Evolutionary conservation across 2,888 invertebrate species (phyloP).

Genomic region (Loripinus fragilis): DNA sequence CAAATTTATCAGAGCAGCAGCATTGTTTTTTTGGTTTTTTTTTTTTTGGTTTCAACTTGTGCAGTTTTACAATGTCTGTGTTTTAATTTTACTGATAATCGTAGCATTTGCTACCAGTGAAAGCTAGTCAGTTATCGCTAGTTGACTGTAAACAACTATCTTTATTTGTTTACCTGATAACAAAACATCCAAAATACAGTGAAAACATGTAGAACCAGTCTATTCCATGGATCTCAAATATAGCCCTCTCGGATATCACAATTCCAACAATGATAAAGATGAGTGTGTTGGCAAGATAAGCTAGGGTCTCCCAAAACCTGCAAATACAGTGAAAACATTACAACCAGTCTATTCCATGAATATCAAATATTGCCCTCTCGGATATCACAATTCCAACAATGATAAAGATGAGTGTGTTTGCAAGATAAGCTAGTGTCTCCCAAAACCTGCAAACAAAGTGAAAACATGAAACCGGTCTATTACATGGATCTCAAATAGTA

Average conservation of each 20-base stretch:
- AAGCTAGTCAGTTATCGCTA: too few relatives aligned
- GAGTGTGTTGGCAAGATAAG: conserved; percentile 85
- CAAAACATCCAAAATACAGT: conserved; percentile 82
- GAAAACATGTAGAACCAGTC: conserved; percentile 85
- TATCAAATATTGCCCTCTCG: conserved; percentile 85
- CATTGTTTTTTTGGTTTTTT: too few relatives aligned
- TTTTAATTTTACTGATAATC: too few relatives aligned
- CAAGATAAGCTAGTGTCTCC: conserved; percentile 84
- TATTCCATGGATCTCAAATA: conserved; percentile 84
- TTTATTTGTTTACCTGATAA: conserved; percentile 79
- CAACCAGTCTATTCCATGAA: conserved; percentile 85
- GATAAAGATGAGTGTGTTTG: conserved; percentile 87
- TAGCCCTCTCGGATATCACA: conserved; percentile 86
- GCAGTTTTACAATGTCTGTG: too few relatives aligned
- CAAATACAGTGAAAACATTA: conserved; percentile 81
- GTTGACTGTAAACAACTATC: too few relatives aligned
- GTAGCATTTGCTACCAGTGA: too few relatives aligned
- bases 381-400: conserved; percentile 87
- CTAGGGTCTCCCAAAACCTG: conserved; percentile 84
- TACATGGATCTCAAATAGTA: conserved; percentile 84
- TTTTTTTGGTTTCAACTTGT: too few relatives aligned
- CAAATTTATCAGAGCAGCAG: too few relatives aligned
- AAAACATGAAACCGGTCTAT: conserved; percentile 84
- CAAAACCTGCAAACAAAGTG: conserved; percentile 80
- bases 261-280: conserved; percentile 87